Evolutionary conservation across 2,113 vertebrate genomes (phyloP).

Genomic region (Tetrao urogallus): DNA sequence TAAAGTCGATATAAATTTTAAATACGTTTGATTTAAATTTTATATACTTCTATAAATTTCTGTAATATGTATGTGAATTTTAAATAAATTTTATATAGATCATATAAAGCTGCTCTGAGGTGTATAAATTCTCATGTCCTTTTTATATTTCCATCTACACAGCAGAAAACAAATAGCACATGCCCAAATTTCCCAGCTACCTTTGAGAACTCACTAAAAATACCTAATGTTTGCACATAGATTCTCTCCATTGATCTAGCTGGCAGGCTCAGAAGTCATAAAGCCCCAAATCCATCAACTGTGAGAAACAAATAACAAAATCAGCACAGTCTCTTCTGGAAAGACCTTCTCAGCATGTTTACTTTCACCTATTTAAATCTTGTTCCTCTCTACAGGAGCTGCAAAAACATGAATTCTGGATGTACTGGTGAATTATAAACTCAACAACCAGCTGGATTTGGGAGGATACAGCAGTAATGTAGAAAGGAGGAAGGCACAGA

Average conservation of each 20-base stretch:
- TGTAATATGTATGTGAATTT: too few species aligned
- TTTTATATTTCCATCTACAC: background rate
- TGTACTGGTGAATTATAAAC: background rate
- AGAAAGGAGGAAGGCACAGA: background rate
- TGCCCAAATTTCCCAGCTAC: background rate
- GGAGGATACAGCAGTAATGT: background rate
- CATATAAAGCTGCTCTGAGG: background rate
- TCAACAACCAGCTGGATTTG: background rate
- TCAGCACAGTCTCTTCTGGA: background rate
- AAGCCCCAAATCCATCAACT: background rate
- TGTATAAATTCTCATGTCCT: background rate
- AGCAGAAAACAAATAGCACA: background rate
- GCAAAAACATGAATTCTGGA: background rate
- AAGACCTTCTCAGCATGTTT: background rate
- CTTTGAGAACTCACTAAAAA: background rate
- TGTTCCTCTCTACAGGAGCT: background rate
- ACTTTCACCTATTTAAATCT: background rate
- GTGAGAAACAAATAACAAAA: background rate
- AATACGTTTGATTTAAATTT: too few species aligned
- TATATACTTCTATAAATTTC: too few species aligned
- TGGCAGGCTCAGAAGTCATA: background rate
- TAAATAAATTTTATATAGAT: too few species aligned
- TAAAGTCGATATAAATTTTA: too few species aligned
- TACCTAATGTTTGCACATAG: fast-evolving
- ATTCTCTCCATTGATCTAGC: background rate